Conservation (phyloP, 2,797 vertebrate species). For the Lepilemur septentrionalis region DNA sequence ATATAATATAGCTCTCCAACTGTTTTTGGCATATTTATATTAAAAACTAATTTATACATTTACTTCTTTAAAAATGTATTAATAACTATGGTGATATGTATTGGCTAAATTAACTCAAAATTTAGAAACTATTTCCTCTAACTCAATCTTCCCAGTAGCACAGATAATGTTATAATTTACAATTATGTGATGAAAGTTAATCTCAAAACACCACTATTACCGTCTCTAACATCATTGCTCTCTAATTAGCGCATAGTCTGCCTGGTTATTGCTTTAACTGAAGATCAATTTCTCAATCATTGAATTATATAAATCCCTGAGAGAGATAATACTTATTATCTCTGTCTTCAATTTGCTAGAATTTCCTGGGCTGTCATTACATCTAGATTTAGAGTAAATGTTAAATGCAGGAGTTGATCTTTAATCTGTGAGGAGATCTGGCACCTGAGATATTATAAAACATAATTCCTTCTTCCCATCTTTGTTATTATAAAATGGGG, state of each 20-base stretch:
- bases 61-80: neutral
- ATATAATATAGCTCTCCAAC: neutral
- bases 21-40: neutral
- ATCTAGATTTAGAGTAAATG: constrained; percentile 22
- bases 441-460: neutral
- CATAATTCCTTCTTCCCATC: neutral
- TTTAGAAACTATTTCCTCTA: neutral
- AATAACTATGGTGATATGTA: neutral
- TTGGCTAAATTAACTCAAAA: constrained; percentile 1
- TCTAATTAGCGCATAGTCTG: constrained; percentile 32
- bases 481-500: neutral
- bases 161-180: neutral
- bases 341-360: neutral
- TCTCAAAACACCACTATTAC: neutral
- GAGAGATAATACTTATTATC: neutral
- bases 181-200: neutral
- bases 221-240: neutral
- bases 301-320: neutral
- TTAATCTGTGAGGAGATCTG: neutral
- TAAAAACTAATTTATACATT: neutral
- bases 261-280: constrained; percentile 16
- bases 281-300: constrained; percentile 45
- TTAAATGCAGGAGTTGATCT: neutral
- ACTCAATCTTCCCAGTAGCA: neutral
- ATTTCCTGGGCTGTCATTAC: neutral